Conservation (phyloP, 2,797 vertebrate species). For the Malacoraja senta region DNA sequence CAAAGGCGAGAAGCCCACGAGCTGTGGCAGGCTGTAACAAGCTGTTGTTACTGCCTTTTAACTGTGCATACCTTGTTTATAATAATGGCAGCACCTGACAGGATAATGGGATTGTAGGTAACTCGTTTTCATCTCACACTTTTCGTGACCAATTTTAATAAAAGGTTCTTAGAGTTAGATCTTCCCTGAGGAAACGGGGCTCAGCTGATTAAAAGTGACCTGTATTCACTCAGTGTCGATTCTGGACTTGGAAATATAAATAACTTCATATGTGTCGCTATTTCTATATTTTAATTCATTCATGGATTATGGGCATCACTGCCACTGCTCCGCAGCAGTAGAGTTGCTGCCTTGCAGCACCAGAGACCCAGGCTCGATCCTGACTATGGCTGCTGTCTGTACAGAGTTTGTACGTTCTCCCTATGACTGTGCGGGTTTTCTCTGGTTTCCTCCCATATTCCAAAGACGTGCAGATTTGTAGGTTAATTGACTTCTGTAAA, state of each 20-base stretch:
- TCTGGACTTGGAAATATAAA: not conserved
- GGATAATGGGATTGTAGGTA: not conserved
- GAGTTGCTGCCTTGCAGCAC: too few relatives aligned
- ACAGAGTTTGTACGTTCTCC: too few relatives aligned
- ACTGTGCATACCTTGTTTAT: not conserved
- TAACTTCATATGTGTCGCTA: not conserved
- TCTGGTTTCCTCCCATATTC: too few relatives aligned
- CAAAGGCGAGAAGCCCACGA: not conserved
- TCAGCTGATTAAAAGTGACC: not conserved
- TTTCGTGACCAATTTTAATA: not conserved
- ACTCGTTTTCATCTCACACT: slow-evolving; percentile 17
- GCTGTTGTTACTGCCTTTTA: not conserved
- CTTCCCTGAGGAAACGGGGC: not conserved
- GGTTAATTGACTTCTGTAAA: too few relatives aligned
- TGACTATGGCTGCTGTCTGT: too few relatives aligned
- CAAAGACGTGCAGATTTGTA: too few relatives aligned
- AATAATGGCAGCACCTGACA: not conserved
- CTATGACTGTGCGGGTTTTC: too few relatives aligned
- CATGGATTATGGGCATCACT: too few relatives aligned
- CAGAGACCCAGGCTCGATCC: too few relatives aligned
- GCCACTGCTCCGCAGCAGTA: too few relatives aligned
- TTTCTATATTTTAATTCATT: too few relatives aligned
- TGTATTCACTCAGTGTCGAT: not conserved
- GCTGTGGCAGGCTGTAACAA: not conserved
- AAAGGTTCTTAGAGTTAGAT: not conserved